Percentiles rank a stretch among this genome's conserved stretches.
phyloP scores from a whole-genome alignment of 1,140 invertebrate species.

The Drosophila kohkoa region DNA sequence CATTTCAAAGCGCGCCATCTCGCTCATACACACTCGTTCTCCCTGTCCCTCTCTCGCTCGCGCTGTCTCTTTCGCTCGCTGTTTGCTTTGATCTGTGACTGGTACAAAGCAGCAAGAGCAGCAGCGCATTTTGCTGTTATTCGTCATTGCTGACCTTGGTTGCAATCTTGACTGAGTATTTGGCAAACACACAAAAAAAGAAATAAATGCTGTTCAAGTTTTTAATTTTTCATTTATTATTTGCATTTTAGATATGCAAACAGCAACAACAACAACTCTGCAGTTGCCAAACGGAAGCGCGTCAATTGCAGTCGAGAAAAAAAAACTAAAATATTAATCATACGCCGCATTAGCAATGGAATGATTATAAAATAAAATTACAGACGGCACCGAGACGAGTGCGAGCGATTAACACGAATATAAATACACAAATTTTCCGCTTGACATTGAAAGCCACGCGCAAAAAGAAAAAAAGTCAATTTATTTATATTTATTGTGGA shows the following conservation, averaged over 20 bases:
- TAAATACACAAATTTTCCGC: slow-evolving; percentile 48
- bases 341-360: slow-evolving; percentile 38
- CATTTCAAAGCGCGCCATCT: slow-evolving; percentile 49
- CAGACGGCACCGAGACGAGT: background rate
- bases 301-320: slow-evolving; percentile 22
- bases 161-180: slow-evolving; percentile 75
- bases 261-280: background rate
- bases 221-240: slow-evolving; percentile 48
- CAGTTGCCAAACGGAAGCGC: slow-evolving; percentile 25
- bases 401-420: background rate
- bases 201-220: slow-evolving; percentile 29
- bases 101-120: slow-evolving; percentile 55
- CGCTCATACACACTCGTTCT: slow-evolving; percentile 5
- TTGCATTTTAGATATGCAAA: slow-evolving; percentile 68
- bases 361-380: slow-evolving; percentile 15
- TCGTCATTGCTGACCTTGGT: slow-evolving; percentile 82
- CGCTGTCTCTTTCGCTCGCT: slow-evolving; percentile 18
- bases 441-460: slow-evolving; percentile 71
- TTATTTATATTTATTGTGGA: slow-evolving; percentile 6
- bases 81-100: slow-evolving; percentile 69
- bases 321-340: slow-evolving; percentile 49
- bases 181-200: slow-evolving; percentile 17
- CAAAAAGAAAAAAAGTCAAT: slow-evolving; percentile 3
- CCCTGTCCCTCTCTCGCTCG: slow-evolving; percentile 9
- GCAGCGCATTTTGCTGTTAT: slow-evolving; percentile 82